These are phyloP conservation scores for Microcebus tavaratra DNA, from an alignment of 2,113 vertebrate species.

Conservation along the genomic window DNA sequence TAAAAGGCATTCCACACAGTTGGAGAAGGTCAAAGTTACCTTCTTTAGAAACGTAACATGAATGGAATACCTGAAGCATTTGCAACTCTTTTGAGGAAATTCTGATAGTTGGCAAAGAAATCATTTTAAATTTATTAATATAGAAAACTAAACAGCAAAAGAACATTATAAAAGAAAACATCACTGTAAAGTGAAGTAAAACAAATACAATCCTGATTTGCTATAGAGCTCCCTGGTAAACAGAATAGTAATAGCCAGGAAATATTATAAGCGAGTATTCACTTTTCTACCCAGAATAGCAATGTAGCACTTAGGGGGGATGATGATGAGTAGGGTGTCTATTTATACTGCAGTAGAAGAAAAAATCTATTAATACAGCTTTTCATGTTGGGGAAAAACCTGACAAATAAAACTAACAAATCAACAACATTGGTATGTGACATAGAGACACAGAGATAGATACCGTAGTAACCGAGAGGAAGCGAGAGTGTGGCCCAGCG, in stretches of 20 bases:
- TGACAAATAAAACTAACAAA: not conserved
- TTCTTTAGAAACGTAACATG: not conserved
- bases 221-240: not conserved
- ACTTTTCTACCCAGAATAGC: not conserved
- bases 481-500: too few species aligned
- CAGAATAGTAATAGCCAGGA: not conserved
- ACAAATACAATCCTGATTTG: not conserved
- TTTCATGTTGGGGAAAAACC: not conserved
- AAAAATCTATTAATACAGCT: not conserved
- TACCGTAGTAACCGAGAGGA: not conserved
- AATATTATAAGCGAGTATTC: not conserved
- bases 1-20: not conserved
- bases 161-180: not conserved
- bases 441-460: not conserved
- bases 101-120: not conserved
- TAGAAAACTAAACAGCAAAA: not conserved
- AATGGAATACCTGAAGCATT: not conserved
- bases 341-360: not conserved
- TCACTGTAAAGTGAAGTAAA: not conserved
- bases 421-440: not conserved
- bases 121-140: not conserved
- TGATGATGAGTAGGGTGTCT: not conserved
- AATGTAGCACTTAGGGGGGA: not conserved
- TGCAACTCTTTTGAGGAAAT: not conserved
- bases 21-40: not conserved